These are phyloP conservation scores for Drosophila sechellia DNA, from an alignment of 1,140 invertebrate species.

Conservation along the genomic window DNA sequence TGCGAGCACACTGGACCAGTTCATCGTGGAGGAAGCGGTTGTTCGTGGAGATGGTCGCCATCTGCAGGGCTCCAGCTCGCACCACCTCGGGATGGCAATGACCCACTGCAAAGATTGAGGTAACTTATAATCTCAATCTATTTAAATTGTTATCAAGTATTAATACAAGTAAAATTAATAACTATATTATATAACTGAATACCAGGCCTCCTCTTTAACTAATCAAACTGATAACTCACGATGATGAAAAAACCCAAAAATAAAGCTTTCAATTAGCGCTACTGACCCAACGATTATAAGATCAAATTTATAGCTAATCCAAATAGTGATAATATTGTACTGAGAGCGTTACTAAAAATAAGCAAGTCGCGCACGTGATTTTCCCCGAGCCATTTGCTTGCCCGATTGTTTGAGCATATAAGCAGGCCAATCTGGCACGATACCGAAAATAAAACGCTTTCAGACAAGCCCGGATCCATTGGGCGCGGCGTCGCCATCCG, in stretches of 20 bases:
- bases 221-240: background rate
- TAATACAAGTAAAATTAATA: too few relatives aligned
- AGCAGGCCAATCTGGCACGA: background rate
- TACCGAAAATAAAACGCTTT: background rate
- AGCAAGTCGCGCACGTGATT: conserved; percentile 12
- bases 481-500: background rate
- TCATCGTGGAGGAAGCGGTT: conserved; percentile 98
- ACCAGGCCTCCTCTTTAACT: too few relatives aligned
- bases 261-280: background rate
- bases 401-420: conserved; percentile 11
- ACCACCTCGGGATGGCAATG: conserved; percentile 98
- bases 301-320: conserved; percentile 6
- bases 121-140: too few relatives aligned
- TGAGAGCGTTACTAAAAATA: conserved; percentile 9
- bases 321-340: background rate
- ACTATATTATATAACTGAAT: too few relatives aligned
- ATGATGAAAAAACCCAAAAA: background rate
- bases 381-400: background rate
- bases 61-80: conserved; percentile 93
- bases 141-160: too few relatives aligned
- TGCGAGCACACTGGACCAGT: conserved; percentile 95
- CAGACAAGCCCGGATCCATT: conserved; percentile 39
- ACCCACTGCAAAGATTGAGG: conserved; percentile 89
- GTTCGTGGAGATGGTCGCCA: conserved; percentile 96
- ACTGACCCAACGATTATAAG: background rate